These are phyloP conservation scores for Epinephelus lanceolatus DNA, from an alignment of 2,113 vertebrate species.

Conservation along the genomic window DNA sequence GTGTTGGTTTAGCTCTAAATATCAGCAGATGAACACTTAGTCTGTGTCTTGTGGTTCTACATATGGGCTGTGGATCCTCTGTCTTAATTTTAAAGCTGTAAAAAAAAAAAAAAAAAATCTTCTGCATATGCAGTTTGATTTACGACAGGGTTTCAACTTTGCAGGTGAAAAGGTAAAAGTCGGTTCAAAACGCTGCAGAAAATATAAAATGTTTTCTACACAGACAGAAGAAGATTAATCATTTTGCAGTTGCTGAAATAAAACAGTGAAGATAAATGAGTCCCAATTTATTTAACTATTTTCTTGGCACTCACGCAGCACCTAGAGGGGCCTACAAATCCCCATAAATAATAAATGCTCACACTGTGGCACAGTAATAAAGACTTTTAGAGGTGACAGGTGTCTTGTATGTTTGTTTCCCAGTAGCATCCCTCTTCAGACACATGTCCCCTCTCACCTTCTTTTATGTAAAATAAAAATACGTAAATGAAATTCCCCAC, in stretches of 20 bases:
- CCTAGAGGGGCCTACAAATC: background rate
- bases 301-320: background rate
- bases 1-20: constrained; percentile 65
- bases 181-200: background rate
- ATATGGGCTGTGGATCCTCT: background rate
- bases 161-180: background rate
- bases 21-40: constrained; percentile 25
- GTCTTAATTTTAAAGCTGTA: background rate
- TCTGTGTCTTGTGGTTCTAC: constrained; percentile 20
- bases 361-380: background rate
- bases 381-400: background rate
- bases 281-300: background rate
- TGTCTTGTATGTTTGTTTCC: constrained; percentile 4
- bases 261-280: constrained; percentile 1
- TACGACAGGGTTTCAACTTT: background rate
- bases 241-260: background rate
- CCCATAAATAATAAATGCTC: constrained; percentile 17
- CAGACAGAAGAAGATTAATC: background rate
- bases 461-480: background rate
- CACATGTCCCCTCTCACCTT: background rate
- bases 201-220: background rate
- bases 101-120: background rate
- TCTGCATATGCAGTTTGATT: background rate
- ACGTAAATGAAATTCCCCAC: background rate
- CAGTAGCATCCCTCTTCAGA: background rate